Evolutionary conservation across 2,797 vertebrate species (phyloP).

Genomic region (Moxostoma hubbsi): DNA sequence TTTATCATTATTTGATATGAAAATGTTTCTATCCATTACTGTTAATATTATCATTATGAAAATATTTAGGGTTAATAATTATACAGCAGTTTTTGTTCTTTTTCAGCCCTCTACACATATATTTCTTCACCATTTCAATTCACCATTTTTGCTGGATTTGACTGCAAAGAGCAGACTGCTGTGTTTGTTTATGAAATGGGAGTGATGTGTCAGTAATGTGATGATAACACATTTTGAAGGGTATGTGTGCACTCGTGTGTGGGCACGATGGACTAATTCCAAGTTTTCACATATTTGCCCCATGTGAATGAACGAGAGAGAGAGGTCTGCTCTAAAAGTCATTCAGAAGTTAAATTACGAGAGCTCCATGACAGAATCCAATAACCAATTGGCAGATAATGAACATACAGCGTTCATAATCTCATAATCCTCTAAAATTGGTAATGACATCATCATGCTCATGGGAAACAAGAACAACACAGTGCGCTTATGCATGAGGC

Average conservation of each 20-base stretch:
- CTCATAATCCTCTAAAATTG: constrained; percentile 62
- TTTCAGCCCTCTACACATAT: not conserved
- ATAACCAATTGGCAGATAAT: constrained; percentile 53
- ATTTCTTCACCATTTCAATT: not conserved
- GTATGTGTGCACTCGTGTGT: constrained; percentile 15
- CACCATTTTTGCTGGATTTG: constrained; percentile 2
- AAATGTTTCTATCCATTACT: not conserved
- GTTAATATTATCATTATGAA: not conserved
- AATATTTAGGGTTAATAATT: not conserved
- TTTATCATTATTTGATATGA: not conserved
- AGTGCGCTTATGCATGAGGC: not conserved
- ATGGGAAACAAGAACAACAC: constrained; percentile 6
- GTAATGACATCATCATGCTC: constrained; percentile 60
- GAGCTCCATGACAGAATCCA: constrained; percentile 59
- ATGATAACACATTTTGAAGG: constrained; percentile 47
- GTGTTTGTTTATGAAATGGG: constrained; percentile 39
- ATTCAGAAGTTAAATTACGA: constrained; percentile 57
- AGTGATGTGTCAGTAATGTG: constrained; percentile 43
- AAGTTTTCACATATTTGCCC: constrained; percentile 24
- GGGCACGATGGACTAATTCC: constrained; percentile 21
- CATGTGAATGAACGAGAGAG: not conserved
- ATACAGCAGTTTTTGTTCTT: constrained; percentile 10
- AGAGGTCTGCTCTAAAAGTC: constrained; percentile 40
- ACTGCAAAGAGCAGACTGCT: constrained; percentile 27
- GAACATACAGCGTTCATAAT: constrained; percentile 54